These are phyloP conservation scores for Leucoraja ocellata DNA, from an alignment of 2,797 vertebrate species.

Conservation along the genomic window DNA sequence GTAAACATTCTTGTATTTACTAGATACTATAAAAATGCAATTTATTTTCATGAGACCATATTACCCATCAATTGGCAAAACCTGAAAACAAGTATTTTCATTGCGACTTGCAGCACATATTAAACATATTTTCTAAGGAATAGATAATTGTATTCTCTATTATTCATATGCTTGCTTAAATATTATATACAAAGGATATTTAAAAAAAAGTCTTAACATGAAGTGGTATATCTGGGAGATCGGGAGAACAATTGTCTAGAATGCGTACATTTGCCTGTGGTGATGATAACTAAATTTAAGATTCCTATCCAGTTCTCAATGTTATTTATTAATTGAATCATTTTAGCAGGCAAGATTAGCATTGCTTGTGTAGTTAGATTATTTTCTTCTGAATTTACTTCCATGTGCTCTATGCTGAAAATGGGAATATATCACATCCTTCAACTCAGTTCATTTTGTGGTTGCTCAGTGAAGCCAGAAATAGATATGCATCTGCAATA, in stretches of 20 bases:
- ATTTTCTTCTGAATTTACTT: neutral
- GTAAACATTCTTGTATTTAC: neutral
- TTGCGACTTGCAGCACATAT: neutral
- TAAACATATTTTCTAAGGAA: neutral
- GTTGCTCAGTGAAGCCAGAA: slow-evolving; percentile 5
- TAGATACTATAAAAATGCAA: neutral
- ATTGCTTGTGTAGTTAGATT: neutral
- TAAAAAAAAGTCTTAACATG: neutral
- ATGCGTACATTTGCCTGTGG: neutral
- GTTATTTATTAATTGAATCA: neutral
- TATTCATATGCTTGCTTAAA: neutral
- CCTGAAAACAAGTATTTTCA: no score
- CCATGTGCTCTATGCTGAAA: neutral
- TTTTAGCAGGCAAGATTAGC: neutral
- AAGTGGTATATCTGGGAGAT: neutral
- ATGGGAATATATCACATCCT: neutral
- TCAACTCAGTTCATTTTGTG: neutral
- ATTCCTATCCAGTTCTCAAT: neutral
- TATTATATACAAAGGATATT: neutral
- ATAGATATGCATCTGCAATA: neutral
- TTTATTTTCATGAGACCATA: neutral
- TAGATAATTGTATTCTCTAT: neutral
- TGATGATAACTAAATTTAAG: neutral
- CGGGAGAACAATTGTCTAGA: neutral
- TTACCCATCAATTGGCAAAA: neutral